These are phyloP conservation scores for Drosophila nannoptera DNA, from an alignment of 1,140 invertebrate species.

Conservation along the genomic window DNA sequence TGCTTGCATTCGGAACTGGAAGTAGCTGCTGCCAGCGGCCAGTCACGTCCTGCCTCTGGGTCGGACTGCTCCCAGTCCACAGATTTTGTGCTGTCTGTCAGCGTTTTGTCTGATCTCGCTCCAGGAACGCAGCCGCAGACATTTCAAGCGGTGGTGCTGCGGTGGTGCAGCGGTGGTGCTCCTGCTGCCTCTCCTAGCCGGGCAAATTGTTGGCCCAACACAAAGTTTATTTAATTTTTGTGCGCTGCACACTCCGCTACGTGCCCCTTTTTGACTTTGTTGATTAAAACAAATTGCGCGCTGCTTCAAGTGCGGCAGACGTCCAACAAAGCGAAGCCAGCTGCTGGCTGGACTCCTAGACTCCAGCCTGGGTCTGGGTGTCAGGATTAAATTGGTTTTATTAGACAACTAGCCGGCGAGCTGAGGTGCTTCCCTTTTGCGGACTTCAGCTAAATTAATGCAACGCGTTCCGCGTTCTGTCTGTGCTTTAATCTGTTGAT, in stretches of 20 bases:
- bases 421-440: conserved; percentile 1
- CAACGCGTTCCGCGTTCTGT: background rate
- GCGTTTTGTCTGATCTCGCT: conserved; percentile 41
- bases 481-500: background rate
- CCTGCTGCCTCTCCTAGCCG: conserved; percentile 27
- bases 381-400: conserved; percentile 40
- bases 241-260: conserved; percentile 42
- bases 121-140: conserved; percentile 38
- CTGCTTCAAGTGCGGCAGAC: conserved; percentile 65
- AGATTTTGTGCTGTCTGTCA: conserved; percentile 40
- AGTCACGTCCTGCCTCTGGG: conserved; percentile 31
- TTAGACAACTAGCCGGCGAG: conserved; percentile 12
- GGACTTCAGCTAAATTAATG: background rate
- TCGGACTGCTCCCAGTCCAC: background rate
- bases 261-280: conserved; percentile 71
- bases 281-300: conserved; percentile 76
- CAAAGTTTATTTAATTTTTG: conserved; percentile 78
- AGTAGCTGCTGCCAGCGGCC: conserved; percentile 7
- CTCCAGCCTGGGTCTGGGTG: conserved; percentile 17
- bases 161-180: conserved; percentile 5
- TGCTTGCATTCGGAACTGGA: conserved; percentile 11
- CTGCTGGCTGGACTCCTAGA: background rate
- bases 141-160: conserved; percentile 32
- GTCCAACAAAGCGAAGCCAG: conserved; percentile 21
- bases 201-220: conserved; percentile 70